Base-by-base conservation (phyloP, 2,113 vertebrate species). In the Lagenorhynchus albirostris region DNA sequence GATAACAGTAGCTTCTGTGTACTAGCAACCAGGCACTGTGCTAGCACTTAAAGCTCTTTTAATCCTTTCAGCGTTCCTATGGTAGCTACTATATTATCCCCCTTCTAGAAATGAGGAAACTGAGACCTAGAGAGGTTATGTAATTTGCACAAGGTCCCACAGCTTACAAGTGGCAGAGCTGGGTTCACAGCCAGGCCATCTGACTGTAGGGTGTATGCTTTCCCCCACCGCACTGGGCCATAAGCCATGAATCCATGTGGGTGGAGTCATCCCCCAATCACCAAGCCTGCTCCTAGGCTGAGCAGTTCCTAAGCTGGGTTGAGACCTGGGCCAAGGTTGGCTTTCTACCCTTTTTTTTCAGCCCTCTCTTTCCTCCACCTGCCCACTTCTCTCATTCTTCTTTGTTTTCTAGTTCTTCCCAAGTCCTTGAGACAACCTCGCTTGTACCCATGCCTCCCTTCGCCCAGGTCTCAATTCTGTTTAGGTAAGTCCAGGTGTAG, bases 201-300 rank as follows among this genome's bases (percentile, higher is more conserved):
- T 7, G 58, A n/a, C 25, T 15, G 6, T 1, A 11, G 5, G 31
- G 1, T 6, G 50, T 8, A 2, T 1, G 31, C 12, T 53, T 23
- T 68, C 3, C 18, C 41, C 4, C 9, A 3, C 23, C 0, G 1
- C 1, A 11, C 41, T 23, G 33, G 2, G 21, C 50, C 26, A 0
- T 2, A 41, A 36, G 2, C 31, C 25, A 50, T 6, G 23, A 79
- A 9, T 47, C 6, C 11, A 1, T 0, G 0, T 0, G 0, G 1
- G 44, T 38, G 2, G 65, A 63, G 25, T 53, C 17, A 15, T 47
- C 55, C 65, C 3, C 26, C 14, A 29, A 20, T 38, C 31, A 9
- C 60, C 15, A 9, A 63, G 58, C 3, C 65, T 85, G 33, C 33
- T 65, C 73, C 60, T 55, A 58, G 65, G 26, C 53, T 53, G 41